Base-by-base conservation (phyloP, 2,888 invertebrate species). In the Eristalinus sepulchralis region DNA sequence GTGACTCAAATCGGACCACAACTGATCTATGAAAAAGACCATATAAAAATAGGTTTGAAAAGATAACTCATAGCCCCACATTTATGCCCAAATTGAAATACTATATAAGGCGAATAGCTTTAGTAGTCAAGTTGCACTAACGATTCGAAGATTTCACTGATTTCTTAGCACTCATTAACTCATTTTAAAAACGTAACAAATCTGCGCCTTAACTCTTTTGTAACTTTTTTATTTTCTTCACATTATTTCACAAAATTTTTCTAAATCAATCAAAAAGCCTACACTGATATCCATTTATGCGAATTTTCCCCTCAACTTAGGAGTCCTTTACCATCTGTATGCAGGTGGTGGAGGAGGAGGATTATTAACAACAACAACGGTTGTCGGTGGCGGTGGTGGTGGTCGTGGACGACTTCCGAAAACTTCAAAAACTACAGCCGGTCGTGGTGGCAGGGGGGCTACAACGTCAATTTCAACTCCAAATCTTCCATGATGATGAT, bases 401-500 rank as follows among this genome's bases (percentile, higher is more conserved):
- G 76, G 84, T 27, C 84, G 76, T 11, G 80, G 80, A 8, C 71
- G 67, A 10, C 80, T 13, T 63, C 80, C 84, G 36, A 84, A 84
- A n/a, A 84, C 68, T 3, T 81, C 84, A 3, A 81, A 22, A 1
- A 59, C 31, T 47, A 84, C 60, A 2, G 17, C 13, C 47, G 84
- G 84, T 5, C 80, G 70, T 27, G 62, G 63, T 8, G 36, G 31
- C 20, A 62, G 0, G 31, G 83, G 67, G n/a, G 79, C 75, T 10
- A 79, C 27, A 1, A 79, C 11, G n/a, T 80, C 79, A 4, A 84
- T 62, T 79, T 84, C 83, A 3, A 84, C 79, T 5, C 59, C 20
- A 3, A 79, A 73, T 22, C 84, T 39, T 55, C 76, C 62, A 57
- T 75, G 22, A 39, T 71, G 66, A 66, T 75, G 79, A 31, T 83